Evolutionary conservation across 2,797 vertebrate species (phyloP).

Genomic region (Catostomus latipinnis): DNA sequence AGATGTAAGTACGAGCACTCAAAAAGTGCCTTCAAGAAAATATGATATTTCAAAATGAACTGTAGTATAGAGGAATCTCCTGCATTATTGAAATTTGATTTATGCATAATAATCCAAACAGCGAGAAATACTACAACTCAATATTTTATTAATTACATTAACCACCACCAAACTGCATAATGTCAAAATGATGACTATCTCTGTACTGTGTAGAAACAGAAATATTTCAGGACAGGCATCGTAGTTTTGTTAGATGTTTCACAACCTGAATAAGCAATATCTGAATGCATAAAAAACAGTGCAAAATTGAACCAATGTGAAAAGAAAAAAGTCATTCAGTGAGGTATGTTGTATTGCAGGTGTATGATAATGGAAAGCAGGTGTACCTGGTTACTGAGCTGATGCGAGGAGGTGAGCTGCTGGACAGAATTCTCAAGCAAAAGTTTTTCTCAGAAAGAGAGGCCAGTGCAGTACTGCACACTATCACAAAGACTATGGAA

Average conservation of each 20-base stretch:
- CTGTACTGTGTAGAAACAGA: no score
- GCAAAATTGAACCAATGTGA: background rate
- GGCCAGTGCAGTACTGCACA: constrained; percentile 92
- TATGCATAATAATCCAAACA: background rate
- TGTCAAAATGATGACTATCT: no score
- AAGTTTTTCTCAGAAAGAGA: constrained; percentile 95
- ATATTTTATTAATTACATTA: background rate
- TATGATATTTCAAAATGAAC: background rate
- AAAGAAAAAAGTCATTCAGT: background rate
- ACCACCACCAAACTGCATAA: no score
- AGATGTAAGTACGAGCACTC: constrained; percentile 82
- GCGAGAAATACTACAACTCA: background rate
- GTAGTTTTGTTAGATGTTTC: no score
- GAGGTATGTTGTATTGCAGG: constrained; percentile 72
- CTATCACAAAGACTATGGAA: constrained; percentile 94
- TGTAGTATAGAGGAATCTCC: background rate
- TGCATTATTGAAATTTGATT: background rate
- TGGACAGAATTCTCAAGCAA: constrained; percentile 95
- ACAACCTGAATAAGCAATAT: no score
- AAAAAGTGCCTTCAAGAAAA: background rate
- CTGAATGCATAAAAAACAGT: no score
- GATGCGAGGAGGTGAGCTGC: constrained; percentile 96
- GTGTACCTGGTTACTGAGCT: constrained; percentile 96
- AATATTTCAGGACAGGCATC: no score
- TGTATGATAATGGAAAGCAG: constrained; percentile 93